Base-by-base conservation (phyloP, 2,888 invertebrate genomes). In the Drosophila paucipuncta region DNA sequence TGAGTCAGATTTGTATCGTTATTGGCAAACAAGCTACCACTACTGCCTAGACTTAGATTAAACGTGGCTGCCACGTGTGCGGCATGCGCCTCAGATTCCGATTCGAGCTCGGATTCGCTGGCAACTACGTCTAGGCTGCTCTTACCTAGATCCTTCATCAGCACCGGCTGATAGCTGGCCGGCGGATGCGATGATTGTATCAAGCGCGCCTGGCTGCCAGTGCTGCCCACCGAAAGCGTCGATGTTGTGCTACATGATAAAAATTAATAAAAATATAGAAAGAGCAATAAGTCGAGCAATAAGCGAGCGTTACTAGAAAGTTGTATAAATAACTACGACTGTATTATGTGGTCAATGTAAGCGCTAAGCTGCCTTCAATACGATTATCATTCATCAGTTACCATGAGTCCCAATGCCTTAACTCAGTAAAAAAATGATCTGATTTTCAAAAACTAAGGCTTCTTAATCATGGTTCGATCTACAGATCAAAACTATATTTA, bases 161-260 rank as follows among this genome's bases (percentile, higher is more conserved):
- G 96, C 86, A 97, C 96, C 70, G 98, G 98, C 91, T 98, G 97
- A 94, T 98, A 98, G 93, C 96, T 97, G 91, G 97, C 96, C 71
- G 98, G 98, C 92, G 98, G 97, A 94, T 98, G 97, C 85, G 98
- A 98, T 82, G 98, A 97, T 94, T 98, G 98, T 93, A 98, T 97
- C 92, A 98, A 95, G 91, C 97, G 96, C 72, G 98, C 98, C 94
- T 98, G 97, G 93, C 97, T 97, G 91, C 98, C 97, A 62, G 98
- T 98, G 94, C 98, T 98, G 92, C 98, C 98, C 74, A 98, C 98
- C 89, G 98, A 98, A 92, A 98, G 95, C 77, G 98, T 98, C 91
- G 98, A 98, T 87, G 98, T 98, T 91, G 98, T 98, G 94, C 98
- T 98, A 50, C 13, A 10, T 4, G 25, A 49, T 55, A 49, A 13